Evolutionary conservation across 1,140 invertebrate genomes (phyloP).

Genomic region (Nautilus pompilius): DNA sequence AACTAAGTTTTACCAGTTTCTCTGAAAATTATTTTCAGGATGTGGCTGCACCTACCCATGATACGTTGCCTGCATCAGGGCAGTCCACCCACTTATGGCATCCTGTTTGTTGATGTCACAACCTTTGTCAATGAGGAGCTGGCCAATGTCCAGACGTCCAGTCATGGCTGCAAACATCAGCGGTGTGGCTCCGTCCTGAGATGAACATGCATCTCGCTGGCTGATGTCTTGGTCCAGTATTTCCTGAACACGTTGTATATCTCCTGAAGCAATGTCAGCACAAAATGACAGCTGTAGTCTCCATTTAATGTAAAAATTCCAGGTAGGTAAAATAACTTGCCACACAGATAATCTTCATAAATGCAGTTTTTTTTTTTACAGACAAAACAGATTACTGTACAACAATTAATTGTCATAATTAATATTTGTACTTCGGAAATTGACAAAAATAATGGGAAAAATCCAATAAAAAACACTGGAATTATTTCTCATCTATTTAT

Average conservation of each 20-base stretch:
- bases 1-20: too few species aligned
- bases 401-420: too few species aligned
- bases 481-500: too few species aligned
- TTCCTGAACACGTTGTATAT: slow-evolving; percentile 40
- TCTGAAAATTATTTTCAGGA: too few species aligned
- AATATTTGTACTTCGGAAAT: too few species aligned
- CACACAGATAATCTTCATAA: too few species aligned
- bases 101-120: slow-evolving; percentile 56
- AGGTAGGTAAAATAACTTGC: too few species aligned
- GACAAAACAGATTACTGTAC: too few species aligned
- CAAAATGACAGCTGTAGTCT: not conserved
- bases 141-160: slow-evolving; percentile 50
- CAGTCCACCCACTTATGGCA: slow-evolving; percentile 56
- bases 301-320: not conserved
- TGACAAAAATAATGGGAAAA: too few species aligned
- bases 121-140: slow-evolving; percentile 46
- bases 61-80: slow-evolving; percentile 57
- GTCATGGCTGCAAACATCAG: slow-evolving; percentile 56
- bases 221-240: slow-evolving; percentile 46
- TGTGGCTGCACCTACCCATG: too few species aligned
- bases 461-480: too few species aligned
- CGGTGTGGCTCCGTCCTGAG: slow-evolving; percentile 54
- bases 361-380: too few species aligned
- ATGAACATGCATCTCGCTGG: slow-evolving; percentile 47
- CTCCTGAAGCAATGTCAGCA: slow-evolving; percentile 38